Evolutionary conservation across 2,113 vertebrate genomes (phyloP).

Genomic region (Garra rufa): DNA sequence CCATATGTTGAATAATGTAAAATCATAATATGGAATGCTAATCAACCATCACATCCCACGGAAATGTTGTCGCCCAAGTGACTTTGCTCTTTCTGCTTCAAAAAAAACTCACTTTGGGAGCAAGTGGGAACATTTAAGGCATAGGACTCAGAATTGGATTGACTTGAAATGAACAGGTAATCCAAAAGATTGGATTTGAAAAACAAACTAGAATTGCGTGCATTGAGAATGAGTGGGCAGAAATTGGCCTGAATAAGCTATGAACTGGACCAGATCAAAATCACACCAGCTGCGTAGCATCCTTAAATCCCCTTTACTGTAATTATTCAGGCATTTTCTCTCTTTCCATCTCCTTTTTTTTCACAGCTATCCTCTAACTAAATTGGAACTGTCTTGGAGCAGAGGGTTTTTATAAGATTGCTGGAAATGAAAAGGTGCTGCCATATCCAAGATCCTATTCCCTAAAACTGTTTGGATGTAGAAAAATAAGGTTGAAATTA

Average conservation of each 20-base stretch:
- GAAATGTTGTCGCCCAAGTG: not conserved
- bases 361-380: not conserved
- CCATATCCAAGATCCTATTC: not conserved
- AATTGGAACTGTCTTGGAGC: not conserved
- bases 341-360: not conserved
- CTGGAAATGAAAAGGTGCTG: not conserved
- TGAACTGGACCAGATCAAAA: not conserved
- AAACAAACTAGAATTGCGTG: not conserved
- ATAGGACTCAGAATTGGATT: not conserved
- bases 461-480: not conserved
- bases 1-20: not conserved
- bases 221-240: not conserved
- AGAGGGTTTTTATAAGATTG: not conserved
- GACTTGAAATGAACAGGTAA: not conserved
- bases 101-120: not conserved
- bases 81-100: not conserved
- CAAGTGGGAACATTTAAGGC: not conserved
- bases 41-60: constrained; percentile 51
- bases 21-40: constrained; percentile 23
- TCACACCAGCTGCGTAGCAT: not conserved
- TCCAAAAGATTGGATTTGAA: not conserved
- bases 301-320: not conserved
- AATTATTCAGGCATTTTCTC: not conserved
- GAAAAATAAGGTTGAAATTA: not conserved
- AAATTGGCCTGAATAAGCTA: not conserved